Evolutionary conservation across 2,113 vertebrate species (phyloP).

Genomic region (Takifugu bimaculatus): DNA sequence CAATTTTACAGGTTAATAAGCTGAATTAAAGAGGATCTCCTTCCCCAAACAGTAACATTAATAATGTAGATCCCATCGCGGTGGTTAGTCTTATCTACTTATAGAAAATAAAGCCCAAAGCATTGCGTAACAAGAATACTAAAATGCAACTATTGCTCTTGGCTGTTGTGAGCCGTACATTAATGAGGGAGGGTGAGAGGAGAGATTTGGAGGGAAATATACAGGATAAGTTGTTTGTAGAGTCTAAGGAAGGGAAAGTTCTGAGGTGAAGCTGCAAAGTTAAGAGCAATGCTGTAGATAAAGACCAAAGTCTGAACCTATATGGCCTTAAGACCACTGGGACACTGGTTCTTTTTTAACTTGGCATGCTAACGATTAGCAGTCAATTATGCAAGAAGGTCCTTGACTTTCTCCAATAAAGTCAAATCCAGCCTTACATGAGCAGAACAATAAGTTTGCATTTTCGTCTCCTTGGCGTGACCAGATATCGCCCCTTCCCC

Average conservation of each 20-base stretch:
- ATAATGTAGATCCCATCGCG: slow-evolving; percentile 61
- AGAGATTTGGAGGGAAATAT: slow-evolving; percentile 36
- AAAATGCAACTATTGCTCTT: slow-evolving; percentile 56
- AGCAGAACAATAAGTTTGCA: not conserved
- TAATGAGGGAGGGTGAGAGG: slow-evolving; percentile 49
- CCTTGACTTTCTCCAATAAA: slow-evolving; percentile 1
- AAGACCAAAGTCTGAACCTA: too few relatives aligned
- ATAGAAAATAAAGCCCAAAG: slow-evolving; percentile 54
- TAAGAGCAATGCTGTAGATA: slow-evolving; percentile 6
- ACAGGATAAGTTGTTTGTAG: slow-evolving; percentile 48
- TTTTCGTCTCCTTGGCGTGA: slow-evolving; percentile 8
- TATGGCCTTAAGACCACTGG: not conserved
- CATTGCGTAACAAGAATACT: slow-evolving; percentile 47
- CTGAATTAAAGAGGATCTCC: slow-evolving; percentile 24
- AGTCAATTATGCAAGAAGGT: slow-evolving; percentile 1
- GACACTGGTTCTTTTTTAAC: slow-evolving; percentile 2
- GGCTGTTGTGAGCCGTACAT: slow-evolving; percentile 53
- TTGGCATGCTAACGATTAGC: slow-evolving; percentile 14
- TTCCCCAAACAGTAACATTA: slow-evolving; percentile 46
- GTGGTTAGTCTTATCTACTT: slow-evolving; percentile 57
- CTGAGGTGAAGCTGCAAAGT: slow-evolving; percentile 33
- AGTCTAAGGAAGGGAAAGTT: slow-evolving; percentile 13
- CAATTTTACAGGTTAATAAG: slow-evolving; percentile 48
- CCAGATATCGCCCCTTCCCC: not conserved
- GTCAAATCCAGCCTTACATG: not conserved